Conservation (phyloP, 2,113 vertebrate species). For the Caracal caracal region DNA sequence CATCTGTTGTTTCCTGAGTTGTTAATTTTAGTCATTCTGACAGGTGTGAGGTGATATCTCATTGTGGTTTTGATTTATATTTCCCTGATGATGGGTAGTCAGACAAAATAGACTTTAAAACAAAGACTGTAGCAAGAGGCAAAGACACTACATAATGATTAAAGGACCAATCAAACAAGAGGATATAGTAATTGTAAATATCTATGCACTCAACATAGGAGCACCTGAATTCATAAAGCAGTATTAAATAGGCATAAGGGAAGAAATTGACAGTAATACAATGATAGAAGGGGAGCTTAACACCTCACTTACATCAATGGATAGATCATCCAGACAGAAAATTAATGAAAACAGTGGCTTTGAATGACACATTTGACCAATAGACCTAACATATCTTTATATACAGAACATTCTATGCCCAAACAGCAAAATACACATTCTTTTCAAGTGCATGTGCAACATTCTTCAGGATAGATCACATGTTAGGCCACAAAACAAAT, state of each 20-base stretch:
- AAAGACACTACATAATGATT: background rate
- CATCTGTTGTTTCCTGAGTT: no score
- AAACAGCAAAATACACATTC: background rate
- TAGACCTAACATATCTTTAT: background rate
- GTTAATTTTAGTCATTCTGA: no score
- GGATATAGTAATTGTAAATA: background rate
- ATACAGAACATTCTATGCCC: background rate
- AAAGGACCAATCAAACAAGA: background rate
- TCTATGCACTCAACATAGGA: background rate
- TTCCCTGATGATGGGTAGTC: background rate
- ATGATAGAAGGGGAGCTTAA: no score
- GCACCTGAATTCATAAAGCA: background rate
- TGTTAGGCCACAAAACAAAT: background rate
- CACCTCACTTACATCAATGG: no score
- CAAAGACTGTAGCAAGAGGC: background rate
- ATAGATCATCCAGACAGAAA: no score
- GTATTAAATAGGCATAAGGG: background rate
- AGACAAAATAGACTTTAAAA: background rate
- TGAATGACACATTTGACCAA: background rate
- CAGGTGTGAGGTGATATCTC: no score
- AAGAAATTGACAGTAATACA: background rate
- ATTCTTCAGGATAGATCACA: background rate
- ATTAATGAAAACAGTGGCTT: background rate
- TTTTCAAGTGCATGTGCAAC: background rate
- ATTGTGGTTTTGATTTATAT: no score